phyloP scores from a whole-genome alignment of 2,113 vertebrate species.

The Enhydra lutris region DNA sequence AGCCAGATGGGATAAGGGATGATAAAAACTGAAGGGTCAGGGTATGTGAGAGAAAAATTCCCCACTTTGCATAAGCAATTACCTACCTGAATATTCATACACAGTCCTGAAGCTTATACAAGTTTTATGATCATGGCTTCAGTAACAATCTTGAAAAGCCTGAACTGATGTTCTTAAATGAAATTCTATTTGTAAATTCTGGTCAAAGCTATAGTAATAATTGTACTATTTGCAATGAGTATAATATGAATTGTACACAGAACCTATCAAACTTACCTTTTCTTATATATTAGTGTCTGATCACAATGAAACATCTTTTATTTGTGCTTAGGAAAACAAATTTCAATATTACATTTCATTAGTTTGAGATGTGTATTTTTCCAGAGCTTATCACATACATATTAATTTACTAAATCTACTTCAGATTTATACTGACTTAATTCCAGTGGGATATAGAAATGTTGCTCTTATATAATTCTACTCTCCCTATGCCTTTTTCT shows the following conservation, averaged over 20 bases:
- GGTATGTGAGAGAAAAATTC: not conserved
- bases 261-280: not conserved
- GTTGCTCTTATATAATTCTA: not conserved
- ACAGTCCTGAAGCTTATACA: not conserved
- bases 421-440: not conserved
- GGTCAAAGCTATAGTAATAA: not conserved
- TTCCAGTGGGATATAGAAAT: not conserved
- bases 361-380: not conserved
- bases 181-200: constrained; percentile 43
- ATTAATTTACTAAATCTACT: not conserved
- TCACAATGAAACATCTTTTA: not conserved
- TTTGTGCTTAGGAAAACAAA: not conserved
- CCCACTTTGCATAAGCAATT: not conserved
- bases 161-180: not conserved
- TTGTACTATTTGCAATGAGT: not conserved
- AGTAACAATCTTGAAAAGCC: constrained; percentile 3
- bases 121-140: constrained; percentile 46
- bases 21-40: not conserved
- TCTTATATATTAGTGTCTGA: not conserved
- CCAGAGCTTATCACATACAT: not conserved
- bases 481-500: not conserved
- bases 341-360: not conserved
- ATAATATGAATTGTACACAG: not conserved
- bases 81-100: constrained; percentile 44
- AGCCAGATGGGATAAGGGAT: not conserved